These are phyloP conservation scores for Halictus rubicundus DNA, from an alignment of 1,140 invertebrate species.

Conservation along the genomic window DNA sequence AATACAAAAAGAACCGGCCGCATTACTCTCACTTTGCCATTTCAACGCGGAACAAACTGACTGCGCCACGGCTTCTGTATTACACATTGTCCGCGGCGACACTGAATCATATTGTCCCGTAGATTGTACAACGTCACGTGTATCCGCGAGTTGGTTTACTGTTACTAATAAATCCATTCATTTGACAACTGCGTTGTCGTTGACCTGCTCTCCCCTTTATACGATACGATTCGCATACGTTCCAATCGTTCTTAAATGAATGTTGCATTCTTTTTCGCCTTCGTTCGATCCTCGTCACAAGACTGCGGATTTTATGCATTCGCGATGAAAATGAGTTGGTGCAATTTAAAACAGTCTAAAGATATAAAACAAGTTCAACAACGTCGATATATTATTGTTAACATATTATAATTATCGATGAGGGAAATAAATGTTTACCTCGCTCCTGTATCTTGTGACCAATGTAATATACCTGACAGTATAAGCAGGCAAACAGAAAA, in stretches of 20 bases:
- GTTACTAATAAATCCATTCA: constrained; percentile 45
- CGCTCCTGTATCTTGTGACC: too few relatives aligned
- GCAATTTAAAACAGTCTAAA: too few relatives aligned
- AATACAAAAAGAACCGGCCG: background rate
- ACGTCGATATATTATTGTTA: too few relatives aligned
- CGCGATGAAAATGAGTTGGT: too few relatives aligned
- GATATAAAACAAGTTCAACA: too few relatives aligned
- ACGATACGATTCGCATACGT: background rate
- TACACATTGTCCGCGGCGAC: background rate
- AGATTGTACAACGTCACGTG: constrained; percentile 19
- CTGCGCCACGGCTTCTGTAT: background rate
- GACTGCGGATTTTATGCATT: too few relatives aligned
- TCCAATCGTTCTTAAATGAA: constrained; percentile 8
- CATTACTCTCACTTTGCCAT: constrained; percentile 1
- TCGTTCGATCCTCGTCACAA: too few relatives aligned
- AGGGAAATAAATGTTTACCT: too few relatives aligned
- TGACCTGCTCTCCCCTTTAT: background rate
- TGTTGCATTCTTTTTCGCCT: background rate
- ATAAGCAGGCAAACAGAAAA: too few relatives aligned
- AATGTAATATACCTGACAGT: too few relatives aligned
- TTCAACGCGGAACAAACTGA: constrained; percentile 12
- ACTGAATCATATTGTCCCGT: constrained; percentile 21
- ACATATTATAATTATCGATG: too few relatives aligned
- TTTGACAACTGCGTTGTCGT: constrained; percentile 25
- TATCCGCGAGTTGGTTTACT: constrained; percentile 33